phyloP scores from a whole-genome alignment of 1,140 invertebrate species.

The Orchesella cincta region DNA sequence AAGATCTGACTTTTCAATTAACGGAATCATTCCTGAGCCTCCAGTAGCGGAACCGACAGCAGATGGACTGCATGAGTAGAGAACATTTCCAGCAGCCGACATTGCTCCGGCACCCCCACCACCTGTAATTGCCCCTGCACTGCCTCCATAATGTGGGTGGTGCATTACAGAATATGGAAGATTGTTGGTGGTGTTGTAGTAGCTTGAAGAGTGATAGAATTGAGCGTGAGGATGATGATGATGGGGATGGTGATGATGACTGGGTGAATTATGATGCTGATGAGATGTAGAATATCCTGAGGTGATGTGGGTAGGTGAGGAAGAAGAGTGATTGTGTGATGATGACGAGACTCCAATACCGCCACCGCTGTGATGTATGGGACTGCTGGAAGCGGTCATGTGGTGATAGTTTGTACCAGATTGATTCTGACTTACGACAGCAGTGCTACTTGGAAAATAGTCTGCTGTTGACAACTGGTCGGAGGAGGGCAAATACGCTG shows the following conservation, averaged over 20 bases:
- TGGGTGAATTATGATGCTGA: conserved; percentile 23
- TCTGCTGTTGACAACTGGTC: conserved; percentile 41
- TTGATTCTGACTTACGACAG: conserved; percentile 20
- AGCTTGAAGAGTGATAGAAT: conserved; percentile 43
- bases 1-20: conserved; percentile 46
- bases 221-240: conserved; percentile 43
- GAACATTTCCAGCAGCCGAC: conserved; percentile 6
- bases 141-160: conserved; percentile 32
- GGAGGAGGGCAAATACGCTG: conserved; percentile 32
- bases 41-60: neutral
- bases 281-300: conserved; percentile 16
- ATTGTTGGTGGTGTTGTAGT: conserved; percentile 37
- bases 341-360: neutral
- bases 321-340: neutral
- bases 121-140: neutral
- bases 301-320: neutral
- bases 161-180: conserved; percentile 38
- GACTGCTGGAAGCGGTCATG: conserved; percentile 42
- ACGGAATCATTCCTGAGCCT: conserved; percentile 29
- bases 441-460: conserved; percentile 35
- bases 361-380: conserved; percentile 32
- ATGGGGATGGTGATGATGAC: conserved; percentile 38
- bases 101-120: neutral
- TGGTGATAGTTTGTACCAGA: conserved; percentile 39
- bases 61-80: conserved; percentile 12